These are phyloP conservation scores for Lepidocolaptes lacrymiger DNA, from an alignment of 2,797 vertebrate species.

Conservation along the genomic window DNA sequence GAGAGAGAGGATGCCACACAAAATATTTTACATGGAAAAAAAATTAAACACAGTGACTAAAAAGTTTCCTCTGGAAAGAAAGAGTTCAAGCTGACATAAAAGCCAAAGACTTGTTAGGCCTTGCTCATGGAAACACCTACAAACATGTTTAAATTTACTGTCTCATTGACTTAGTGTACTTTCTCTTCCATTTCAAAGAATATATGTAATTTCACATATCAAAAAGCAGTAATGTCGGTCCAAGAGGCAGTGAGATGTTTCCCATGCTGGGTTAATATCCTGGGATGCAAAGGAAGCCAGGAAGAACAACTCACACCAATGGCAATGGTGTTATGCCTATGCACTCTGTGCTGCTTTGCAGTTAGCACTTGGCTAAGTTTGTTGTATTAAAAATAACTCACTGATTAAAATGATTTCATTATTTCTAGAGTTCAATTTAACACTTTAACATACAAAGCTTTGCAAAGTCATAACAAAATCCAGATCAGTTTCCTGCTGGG, in stretches of 20 bases:
- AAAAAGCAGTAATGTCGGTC: conserved; percentile 1
- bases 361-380: neutral
- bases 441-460: conserved; percentile 7
- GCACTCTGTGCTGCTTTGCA: neutral
- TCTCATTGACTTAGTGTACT: neutral
- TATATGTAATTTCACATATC: conserved; percentile 63
- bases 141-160: neutral
- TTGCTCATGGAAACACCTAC: neutral
- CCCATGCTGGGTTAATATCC: conserved; percentile 15
- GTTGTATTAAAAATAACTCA: conserved; percentile 40
- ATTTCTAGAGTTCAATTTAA: neutral
- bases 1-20: neutral
- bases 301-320: conserved; percentile 21
- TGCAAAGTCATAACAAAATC: neutral
- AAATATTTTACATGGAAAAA: neutral
- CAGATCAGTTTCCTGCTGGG: neutral
- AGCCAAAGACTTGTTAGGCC: neutral
- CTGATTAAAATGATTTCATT: conserved; percentile 17
- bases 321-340: neutral
- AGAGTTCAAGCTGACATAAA: neutral
- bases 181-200: conserved; percentile 41
- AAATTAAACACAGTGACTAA: neutral
- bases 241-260: conserved; percentile 21
- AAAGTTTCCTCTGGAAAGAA: neutral
- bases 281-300: conserved; percentile 23